Conservation (phyloP, 2,113 vertebrate genomes). For the Leucopsar rothschildi region DNA sequence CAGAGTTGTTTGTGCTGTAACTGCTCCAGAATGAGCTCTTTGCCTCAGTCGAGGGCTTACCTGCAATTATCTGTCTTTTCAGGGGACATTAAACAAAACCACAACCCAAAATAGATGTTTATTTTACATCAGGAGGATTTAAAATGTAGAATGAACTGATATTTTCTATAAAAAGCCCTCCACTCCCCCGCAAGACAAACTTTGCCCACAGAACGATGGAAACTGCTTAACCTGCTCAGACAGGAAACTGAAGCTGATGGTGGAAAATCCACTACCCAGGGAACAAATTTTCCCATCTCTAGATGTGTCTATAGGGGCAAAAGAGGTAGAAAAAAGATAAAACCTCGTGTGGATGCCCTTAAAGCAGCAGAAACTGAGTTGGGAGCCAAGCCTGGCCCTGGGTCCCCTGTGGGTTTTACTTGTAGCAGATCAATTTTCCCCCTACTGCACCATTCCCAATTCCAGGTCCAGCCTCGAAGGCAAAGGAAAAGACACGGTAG, state of each 20-base stretch:
- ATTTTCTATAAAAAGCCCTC: background rate
- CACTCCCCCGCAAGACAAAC: background rate
- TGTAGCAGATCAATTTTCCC: background rate
- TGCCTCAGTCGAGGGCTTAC: background rate
- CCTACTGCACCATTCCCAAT: fast-evolving
- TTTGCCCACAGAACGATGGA: fast-evolving
- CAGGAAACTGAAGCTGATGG: background rate
- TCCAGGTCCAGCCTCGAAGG: fast-evolving
- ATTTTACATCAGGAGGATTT: background rate
- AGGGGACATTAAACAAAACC: background rate
- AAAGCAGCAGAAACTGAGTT: fast-evolving
- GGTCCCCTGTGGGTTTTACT: fast-evolving
- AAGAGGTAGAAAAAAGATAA: background rate
- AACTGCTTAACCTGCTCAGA: background rate
- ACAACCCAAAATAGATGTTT: background rate
- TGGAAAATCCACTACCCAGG: background rate
- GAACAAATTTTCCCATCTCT: background rate
- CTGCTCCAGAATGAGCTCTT: background rate
- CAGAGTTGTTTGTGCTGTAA: background rate
- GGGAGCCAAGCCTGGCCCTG: background rate
- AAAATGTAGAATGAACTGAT: background rate
- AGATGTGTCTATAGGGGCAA: fast-evolving
- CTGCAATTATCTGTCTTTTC: background rate
- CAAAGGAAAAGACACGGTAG: fast-evolving
- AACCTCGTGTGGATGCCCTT: fast-evolving